Evolutionary conservation across 1,140 invertebrate species (phyloP), one percentile per base, ranked within the genome.

Genomic region (Drosophila bifasciata): DNA sequence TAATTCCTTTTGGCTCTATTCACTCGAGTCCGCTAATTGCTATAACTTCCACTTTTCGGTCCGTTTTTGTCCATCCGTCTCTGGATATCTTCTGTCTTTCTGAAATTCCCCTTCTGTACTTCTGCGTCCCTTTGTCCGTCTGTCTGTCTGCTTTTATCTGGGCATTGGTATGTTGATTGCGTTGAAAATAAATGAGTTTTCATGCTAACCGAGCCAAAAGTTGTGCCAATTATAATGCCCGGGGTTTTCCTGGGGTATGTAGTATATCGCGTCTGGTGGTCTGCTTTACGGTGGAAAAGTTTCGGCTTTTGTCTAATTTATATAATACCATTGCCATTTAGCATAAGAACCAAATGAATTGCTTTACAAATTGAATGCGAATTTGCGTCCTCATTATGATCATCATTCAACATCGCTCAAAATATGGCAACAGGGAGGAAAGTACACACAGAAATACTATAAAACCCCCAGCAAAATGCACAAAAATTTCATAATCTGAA

Each of bases 11-110:
- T 11, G 41, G 36, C 57, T 62, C 44, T 44, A 49, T 72, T 53
- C 63, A 79, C 56, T 79, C 74, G 44, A 46, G 48, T 55, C 32
- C 41, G 59, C 60, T 84, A 83, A 79, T 84, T 83, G 75, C 63
- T 52, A 56, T 79, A 62, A 84, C 40, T 63, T 66, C 49, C 60
- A 53, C 45, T 80, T 28, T 50, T 72, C 25, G 36, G 67, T 61
- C 36, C 39, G 36, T 46, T 59, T 11, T 21, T 21, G n/a, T 21
- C 19, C 2, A 1, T 19, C 3, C 16, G 7, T 23, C 25, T 49
- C 48, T 48, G 19, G 11, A 5, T 36, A 36, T 13, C 32, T 36
- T 13, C 32, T 36, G 32, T 36, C 9, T 13, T 36, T 36, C 11
- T 11, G 32, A 21, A 21, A 11, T 36, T 3, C 8, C 11, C 32